Conservation (phyloP, 53 echinoderm and acorn worm species). For the Echinometra lucunter region DNA sequence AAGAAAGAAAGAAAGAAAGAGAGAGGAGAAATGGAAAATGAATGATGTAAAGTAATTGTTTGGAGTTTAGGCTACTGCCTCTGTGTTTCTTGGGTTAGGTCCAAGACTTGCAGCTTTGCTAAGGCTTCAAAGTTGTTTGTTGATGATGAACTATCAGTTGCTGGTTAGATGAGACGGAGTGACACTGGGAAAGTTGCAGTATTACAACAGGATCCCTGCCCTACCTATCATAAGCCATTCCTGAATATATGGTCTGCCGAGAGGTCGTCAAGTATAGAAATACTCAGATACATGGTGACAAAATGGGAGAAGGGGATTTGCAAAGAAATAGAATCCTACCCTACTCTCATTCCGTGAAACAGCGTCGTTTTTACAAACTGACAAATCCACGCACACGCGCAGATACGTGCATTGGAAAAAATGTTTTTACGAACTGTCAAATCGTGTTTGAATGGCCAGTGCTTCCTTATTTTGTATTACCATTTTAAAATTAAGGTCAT, state of each 20-base stretch:
- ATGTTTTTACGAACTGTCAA: too few species aligned
- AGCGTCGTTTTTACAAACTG: too few species aligned
- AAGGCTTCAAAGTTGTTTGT: background rate
- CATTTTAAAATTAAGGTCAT: too few species aligned
- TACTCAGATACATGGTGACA: too few species aligned
- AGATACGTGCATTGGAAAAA: too few species aligned
- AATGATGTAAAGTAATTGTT: background rate
- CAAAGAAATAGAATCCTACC: too few species aligned
- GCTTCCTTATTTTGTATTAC: too few species aligned
- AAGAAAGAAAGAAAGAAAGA: background rate
- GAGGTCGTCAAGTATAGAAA: background rate
- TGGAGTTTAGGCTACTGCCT: slow-evolving; percentile 6
- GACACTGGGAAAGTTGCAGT: background rate
- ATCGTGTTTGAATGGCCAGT: too few species aligned
- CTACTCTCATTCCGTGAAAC: too few species aligned
- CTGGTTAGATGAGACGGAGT: background rate
- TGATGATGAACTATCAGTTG: background rate
- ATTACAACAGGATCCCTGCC: background rate
- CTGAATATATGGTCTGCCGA: background rate
- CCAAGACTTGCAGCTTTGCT: background rate
- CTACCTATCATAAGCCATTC: background rate
- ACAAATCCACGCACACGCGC: too few species aligned
- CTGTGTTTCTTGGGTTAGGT: background rate
- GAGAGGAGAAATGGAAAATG: background rate
- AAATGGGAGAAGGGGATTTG: too few species aligned